These are phyloP conservation scores for Drosophila parvula DNA, from an alignment of 1,140 invertebrate species.

Conservation along the genomic window DNA sequence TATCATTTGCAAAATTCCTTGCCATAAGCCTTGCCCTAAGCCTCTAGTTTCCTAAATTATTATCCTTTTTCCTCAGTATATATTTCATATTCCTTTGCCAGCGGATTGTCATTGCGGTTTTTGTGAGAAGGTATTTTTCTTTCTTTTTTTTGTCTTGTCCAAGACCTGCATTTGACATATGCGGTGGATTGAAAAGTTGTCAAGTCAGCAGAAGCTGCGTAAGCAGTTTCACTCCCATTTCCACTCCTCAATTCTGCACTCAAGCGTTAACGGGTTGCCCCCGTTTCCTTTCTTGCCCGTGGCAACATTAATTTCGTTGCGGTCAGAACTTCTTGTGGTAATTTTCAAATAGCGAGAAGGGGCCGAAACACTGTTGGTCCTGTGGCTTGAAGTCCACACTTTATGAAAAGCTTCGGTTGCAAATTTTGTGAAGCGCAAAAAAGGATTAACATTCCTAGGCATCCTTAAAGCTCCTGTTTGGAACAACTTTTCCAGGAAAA, in stretches of 20 bases:
- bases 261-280: slow-evolving; percentile 2
- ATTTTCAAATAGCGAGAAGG: slow-evolving; percentile 7
- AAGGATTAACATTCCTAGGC: background rate
- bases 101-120: slow-evolving; percentile 23
- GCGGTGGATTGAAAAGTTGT: slow-evolving; percentile 31
- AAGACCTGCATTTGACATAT: slow-evolving; percentile 50
- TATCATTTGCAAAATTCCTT: no score
- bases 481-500: background rate
- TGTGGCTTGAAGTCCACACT: slow-evolving; percentile 16
- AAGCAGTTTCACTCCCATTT: slow-evolving; percentile 20
- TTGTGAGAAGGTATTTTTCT: background rate
- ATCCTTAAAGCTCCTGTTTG: slow-evolving; percentile 8
- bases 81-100: background rate
- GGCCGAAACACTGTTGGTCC: background rate
- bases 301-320: slow-evolving; percentile 26
- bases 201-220: slow-evolving; percentile 42
- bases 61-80: background rate
- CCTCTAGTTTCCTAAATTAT: no score
- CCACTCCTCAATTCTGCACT: slow-evolving; percentile 7
- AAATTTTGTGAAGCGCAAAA: background rate
- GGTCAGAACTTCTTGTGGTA: slow-evolving; percentile 27
- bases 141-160: background rate
- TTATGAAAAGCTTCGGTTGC: slow-evolving; percentile 6
- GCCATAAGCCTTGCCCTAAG: no score
- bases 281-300: background rate